Conservation (phyloP, 2,888 invertebrate genomes). For the Ptychoptera contaminata region DNA sequence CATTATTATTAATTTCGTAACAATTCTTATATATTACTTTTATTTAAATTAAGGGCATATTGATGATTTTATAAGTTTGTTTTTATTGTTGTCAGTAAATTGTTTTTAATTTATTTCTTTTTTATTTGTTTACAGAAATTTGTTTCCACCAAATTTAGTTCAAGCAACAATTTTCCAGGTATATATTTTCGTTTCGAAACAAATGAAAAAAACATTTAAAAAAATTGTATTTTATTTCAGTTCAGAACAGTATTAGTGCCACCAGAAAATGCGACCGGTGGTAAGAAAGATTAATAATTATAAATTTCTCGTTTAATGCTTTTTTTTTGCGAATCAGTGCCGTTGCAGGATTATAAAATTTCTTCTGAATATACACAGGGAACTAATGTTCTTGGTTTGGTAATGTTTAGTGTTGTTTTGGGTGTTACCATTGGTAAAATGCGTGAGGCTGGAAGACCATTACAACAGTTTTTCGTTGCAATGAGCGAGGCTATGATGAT, state of each 20-base stretch:
- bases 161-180: slow-evolving; percentile 71
- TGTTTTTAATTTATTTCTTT: slow-evolving; percentile 3
- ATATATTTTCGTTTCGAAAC: slow-evolving; percentile 20
- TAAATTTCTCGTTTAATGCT: background rate
- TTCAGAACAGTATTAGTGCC: slow-evolving; percentile 37
- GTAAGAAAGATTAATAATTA: slow-evolving; percentile 17
- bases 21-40: too few relatives aligned
- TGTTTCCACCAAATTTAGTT: slow-evolving; percentile 83
- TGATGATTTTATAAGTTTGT: too few relatives aligned
- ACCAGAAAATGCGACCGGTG: slow-evolving; percentile 22
- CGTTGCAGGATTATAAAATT: slow-evolving; percentile 49
- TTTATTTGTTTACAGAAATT: slow-evolving; percentile 51
- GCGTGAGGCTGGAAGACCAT: slow-evolving; percentile 64
- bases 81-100: too few relatives aligned
- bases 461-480: slow-evolving; percentile 72
- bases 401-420: slow-evolving; percentile 69
- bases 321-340: slow-evolving; percentile 25
- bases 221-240: slow-evolving; percentile 24
- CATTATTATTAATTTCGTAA: too few relatives aligned
- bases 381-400: slow-evolving; percentile 73
- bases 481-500: slow-evolving; percentile 92
- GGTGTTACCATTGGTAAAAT: slow-evolving; percentile 84
- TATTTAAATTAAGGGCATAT: too few relatives aligned
- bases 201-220: slow-evolving; percentile 1
- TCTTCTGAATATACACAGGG: slow-evolving; percentile 52